Evolutionary conservation across 2,797 vertebrate species (phyloP).

Genomic region (Arnoldichthys spilopterus): DNA sequence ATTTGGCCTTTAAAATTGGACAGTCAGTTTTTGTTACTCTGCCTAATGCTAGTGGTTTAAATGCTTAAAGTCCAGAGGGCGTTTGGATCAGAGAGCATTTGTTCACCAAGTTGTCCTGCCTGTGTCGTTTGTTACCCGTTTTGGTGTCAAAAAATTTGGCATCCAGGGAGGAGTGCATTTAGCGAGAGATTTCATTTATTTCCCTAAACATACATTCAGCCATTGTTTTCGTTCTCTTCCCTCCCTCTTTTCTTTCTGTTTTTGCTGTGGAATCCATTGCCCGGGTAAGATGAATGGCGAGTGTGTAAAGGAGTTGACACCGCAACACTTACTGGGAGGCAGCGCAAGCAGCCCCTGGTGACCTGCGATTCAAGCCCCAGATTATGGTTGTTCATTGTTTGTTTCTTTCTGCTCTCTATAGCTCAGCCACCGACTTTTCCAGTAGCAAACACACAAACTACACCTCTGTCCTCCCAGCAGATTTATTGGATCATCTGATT

Average conservation of each 20-base stretch:
- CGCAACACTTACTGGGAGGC: constrained; percentile 73
- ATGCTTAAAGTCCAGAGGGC: constrained; percentile 54
- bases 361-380: constrained; percentile 75
- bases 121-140: constrained; percentile 54
- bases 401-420: constrained; percentile 52
- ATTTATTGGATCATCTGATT: constrained; percentile 35
- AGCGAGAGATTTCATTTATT: constrained; percentile 64
- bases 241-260: constrained; percentile 47
- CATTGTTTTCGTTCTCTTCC: constrained; percentile 54
- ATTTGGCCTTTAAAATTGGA: too few relatives aligned
- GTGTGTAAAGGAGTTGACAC: constrained; percentile 72
- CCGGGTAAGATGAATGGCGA: constrained; percentile 66
- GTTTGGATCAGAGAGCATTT: constrained; percentile 56
- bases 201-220: constrained; percentile 64
- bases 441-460: constrained; percentile 28
- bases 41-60: constrained; percentile 52
- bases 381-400: constrained; percentile 68
- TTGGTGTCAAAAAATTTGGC: constrained; percentile 56
- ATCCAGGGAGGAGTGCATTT: constrained; percentile 52
- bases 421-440: constrained; percentile 38
- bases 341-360: constrained; percentile 64
- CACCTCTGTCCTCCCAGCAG: constrained; percentile 24
- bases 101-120: constrained; percentile 49
- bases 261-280: constrained; percentile 52
- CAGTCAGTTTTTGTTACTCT: too few relatives aligned